Base-by-base conservation (phyloP, 2,797 vertebrate species). In the Sitta carolinensis region DNA sequence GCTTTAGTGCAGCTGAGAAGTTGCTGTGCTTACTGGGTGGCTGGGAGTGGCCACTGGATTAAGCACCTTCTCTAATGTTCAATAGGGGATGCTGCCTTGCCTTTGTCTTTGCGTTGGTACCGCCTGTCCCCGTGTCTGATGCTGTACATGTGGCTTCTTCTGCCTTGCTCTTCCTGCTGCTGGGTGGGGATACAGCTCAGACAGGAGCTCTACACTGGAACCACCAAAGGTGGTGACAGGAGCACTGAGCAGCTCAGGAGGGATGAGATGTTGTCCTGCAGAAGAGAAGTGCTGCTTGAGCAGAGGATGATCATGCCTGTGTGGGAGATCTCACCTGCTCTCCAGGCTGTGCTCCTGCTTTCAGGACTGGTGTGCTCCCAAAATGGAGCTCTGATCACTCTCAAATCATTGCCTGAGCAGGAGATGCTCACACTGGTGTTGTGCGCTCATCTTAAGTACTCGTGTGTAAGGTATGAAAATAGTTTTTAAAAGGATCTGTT, bases 291-390 rank as follows among this genome's bases (percentile, higher is more conserved):
- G 47, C 23, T 57, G 30, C 36, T 36, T 4, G 32, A 61, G 75
- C 59, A 45, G 11, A 50, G 40, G 54, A 3, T 47, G 62, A 58
- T 70, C 0, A 0, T 52, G 17, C 22, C 30, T 5, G 17, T 8
- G 16, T 2, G 16, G 64, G 72, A 8, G 32, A 15, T 20, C 81
- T 82, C 1, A 0, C 36, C 43, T 55, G 47, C 74, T 48, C 42
- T 48, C 26, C 61, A 14, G 79, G 34, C 89, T 43, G 58, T 5
- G 43, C 13, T 40, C 20, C 17, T 21, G 38, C 54, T 61, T 25
- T 74, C 54, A 29, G 3, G 59, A 15, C 11, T 7, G 34, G 0
- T 18, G 5, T 34, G 68, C 51, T 68, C 52, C 20, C 12, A 4
- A 14, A 64, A 2, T 5, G 27, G 42, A 63, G 77, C 72, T 55